Evolutionary conservation across 2,888 invertebrate species (phyloP), one percentile per base, ranked within the genome.

Genomic region (Apodemia duryi): DNA sequence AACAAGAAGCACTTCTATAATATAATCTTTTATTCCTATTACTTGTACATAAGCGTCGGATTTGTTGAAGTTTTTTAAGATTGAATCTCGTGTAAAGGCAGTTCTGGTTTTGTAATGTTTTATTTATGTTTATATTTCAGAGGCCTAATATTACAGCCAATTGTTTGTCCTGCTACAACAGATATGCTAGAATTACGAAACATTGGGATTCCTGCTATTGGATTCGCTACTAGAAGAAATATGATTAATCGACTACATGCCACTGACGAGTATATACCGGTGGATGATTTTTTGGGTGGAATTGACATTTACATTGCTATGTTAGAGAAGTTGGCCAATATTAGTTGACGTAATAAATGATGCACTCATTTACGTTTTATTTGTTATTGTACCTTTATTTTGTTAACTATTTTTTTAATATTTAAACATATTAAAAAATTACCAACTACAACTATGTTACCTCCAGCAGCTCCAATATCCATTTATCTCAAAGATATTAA

Each of bases 161-260:
- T 81, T 0, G 77, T 84, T 0, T 77, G 76, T 11, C 81, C 85
- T 1, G 87, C 85, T 0, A 82, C 84, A 0, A 77, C 85, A 0
- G 88, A 89, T 69, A 82, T 83, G 79, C 46, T 83, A 2, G 68
- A 69, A 1, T 2, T 89, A 0, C 78, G 88, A 2, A 81, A 78
- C 64, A 65, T 74, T 1, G 86, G 84, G 1, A 77, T 85, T 38
- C 85, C 86, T 5, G 85, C 85, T 0, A 65, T 88, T 1, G 87
- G 87, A 2, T 85, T 88, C 69, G 62, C 83, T 0, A 72, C 85
- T n/a, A 85, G 81, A 68, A 66, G 71, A 2, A 73, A 75, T 52
- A 86, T 83, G 2, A 66, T 62, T 1, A 2, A 69, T 2, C 73
- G 73, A 43, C 2, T 78, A 0, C 88, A 88, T 61, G 74, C 64